phyloP scores from a whole-genome alignment of 1,140 invertebrate species.

The Popillia japonica region DNA sequence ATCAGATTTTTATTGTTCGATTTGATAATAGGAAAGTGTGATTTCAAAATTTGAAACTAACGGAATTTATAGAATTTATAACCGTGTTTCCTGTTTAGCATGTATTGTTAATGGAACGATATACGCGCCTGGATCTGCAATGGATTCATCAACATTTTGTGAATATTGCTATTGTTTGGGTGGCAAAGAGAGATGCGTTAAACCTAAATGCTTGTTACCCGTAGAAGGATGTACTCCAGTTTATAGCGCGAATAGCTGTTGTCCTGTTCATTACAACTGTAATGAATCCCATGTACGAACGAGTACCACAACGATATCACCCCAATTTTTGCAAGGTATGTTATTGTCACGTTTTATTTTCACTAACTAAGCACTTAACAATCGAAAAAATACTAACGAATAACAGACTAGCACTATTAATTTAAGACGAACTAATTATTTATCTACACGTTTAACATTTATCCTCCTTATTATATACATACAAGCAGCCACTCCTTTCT shows the following conservation, averaged over 20 bases:
- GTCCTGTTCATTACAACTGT: conserved; percentile 86
- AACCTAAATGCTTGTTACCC: conserved; percentile 81
- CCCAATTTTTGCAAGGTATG: conserved; percentile 21
- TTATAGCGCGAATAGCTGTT: conserved; percentile 79
- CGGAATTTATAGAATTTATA: too few species aligned
- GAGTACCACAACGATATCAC: conserved; percentile 38
- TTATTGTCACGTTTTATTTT: too few species aligned
- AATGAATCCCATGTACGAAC: conserved; percentile 57
- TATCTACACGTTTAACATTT: too few species aligned
- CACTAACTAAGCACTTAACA: too few species aligned
- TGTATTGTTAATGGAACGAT: conserved; percentile 78
- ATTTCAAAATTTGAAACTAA: not conserved
- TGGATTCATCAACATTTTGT: conserved; percentile 79
- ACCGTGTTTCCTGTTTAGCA: too few species aligned
- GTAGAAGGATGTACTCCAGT: conserved; percentile 75
- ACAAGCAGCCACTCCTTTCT: too few species aligned
- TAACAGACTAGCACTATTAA: too few species aligned
- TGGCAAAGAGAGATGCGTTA: conserved; percentile 79
- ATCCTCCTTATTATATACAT: too few species aligned
- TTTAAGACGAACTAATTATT: too few species aligned
- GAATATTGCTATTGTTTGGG: conserved; percentile 85
- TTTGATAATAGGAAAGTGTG: too few species aligned
- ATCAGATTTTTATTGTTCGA: too few species aligned
- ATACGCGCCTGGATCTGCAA: conserved; percentile 84
- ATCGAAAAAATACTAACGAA: too few species aligned